Base-by-base conservation (phyloP, 2,113 vertebrate species). In the Rhipidura dahli region DNA sequence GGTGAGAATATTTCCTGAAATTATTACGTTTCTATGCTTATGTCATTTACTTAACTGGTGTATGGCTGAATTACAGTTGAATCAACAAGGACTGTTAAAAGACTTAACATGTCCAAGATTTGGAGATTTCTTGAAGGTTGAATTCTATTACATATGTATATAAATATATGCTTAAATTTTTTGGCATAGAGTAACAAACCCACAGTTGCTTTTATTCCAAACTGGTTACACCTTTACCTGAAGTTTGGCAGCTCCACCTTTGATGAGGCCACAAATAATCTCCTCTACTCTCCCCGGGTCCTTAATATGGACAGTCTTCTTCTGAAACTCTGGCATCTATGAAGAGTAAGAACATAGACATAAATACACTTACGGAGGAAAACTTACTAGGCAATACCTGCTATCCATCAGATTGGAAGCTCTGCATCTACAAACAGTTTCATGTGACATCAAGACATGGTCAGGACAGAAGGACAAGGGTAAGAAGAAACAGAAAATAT, bases 281-380 rank as follows among this genome's bases (percentile, higher is more conserved):
- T 99, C 99, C 97, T 99, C 99, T 93, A 99, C 99, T 97, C 97
- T 97, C 90, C 98, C 98, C 1, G 99, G 99, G 96, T 99, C 98
- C 97, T 98, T 99, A 97, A 99, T 99, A 91, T 98, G 99, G 87
- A 99, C 99, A 13, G 98, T 99, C 80, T 97, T 98, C 97, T 99
- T 99, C 98, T 99, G 99, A 93, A 99, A 99, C 97, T 99, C 99
- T 50, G 99, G 99, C 99, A 99, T 99, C 99, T 99, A 60, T 60
- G 50, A 92, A 90, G 89, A 87, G 42, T 35, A 92, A 83, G 63
- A 95, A 94, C 39, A 87, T 84, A 83, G 33, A 73, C n/a, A 63
- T 37, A 45, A 70, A 84, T 63, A 61, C 15, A 35, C n/a, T 81
- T 89, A 83, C 31, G 51, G 31, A 66, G 33, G 24, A 89, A 54